phyloP scores from a whole-genome alignment of 1,140 invertebrate species.

The Bombus pyrosoma region DNA sequence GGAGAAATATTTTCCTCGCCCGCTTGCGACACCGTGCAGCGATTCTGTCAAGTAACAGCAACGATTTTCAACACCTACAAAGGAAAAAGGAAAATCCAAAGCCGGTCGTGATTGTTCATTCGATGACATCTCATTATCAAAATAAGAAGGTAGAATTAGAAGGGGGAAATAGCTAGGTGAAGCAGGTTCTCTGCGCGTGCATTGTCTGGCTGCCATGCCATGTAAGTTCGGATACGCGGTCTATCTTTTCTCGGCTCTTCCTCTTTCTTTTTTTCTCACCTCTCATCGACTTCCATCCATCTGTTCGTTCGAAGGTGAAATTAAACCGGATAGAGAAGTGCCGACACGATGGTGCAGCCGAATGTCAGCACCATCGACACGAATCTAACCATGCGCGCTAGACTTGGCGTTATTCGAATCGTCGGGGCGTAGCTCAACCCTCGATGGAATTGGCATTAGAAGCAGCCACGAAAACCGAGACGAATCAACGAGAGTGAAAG shows the following conservation, averaged over 20 bases:
- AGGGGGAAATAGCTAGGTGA: neutral
- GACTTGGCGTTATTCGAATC: slow-evolving; percentile 28
- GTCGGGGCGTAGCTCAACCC: neutral
- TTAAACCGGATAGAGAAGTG: slow-evolving; percentile 55
- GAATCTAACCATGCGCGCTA: slow-evolving; percentile 17
- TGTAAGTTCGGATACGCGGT: neutral
- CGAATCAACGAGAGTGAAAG: slow-evolving; percentile 36
- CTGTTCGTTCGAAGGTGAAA: slow-evolving; percentile 54
- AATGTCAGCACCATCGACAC: slow-evolving; percentile 27
- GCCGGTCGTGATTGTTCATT: neutral
- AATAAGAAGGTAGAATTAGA: too few relatives aligned
- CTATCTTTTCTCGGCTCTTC: neutral
- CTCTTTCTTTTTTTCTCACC: neutral
- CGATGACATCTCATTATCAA: neutral
- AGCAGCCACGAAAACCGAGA: slow-evolving; percentile 12
- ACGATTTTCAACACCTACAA: neutral
- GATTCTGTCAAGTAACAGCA: neutral
- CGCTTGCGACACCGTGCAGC: neutral
- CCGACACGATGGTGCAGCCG: slow-evolving; percentile 28
- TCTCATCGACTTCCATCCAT: neutral
- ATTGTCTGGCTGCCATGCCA: neutral
- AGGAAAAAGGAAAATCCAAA: neutral
- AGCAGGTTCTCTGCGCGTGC: neutral
- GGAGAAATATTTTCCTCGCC: slow-evolving; percentile 43
- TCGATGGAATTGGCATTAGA: neutral